Base-by-base conservation (phyloP, 2,113 vertebrate species). In the Micronycteris hirsuta region DNA sequence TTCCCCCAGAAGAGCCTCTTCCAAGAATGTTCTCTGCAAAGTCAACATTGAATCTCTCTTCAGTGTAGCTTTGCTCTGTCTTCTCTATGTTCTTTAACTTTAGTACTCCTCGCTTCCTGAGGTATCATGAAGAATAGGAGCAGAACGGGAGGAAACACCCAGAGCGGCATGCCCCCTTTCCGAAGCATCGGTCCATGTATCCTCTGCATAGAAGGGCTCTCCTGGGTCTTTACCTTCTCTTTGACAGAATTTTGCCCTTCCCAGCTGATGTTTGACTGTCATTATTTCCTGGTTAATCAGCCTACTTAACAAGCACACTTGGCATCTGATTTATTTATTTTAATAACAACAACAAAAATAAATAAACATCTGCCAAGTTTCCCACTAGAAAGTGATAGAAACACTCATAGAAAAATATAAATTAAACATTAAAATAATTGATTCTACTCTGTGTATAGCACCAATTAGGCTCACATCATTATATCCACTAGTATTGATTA, bases 311-410 rank as follows among this genome's bases (percentile, higher is more conserved):
- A n/a, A n/a, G n/a, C n/a, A 61, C 22, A 58, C 9, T 82, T 82
- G 70, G 38, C 41, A 89, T 83, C 47, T 93, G 74, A 83, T 65
- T 89, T 91, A 83, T 65, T 89, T 91, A 89, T 81, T 93, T 92
- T 52, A 7, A 47, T 8, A 70, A 56, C 1, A 56, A 58, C 9
- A 43, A 73, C 7, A 61, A 71, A 76, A 97, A 68, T 43, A 38
- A 93, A 88, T 16, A 84, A 93, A 76, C 24, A 63, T 65, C 24
- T 85, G 19, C 33, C 45, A 93, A 15, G 10, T 73, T 93, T 82
- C 13, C 54, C 13, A 61, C 77, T 96, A 96, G 67, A 83, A 96
- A 83, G 22, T 47, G 41, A 84, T 76, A 78, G 65, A 74, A 77
- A 63, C 31, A 74, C 22, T 86, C 17, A 49, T 17, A 67, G 31